Evolutionary conservation across 2,888 invertebrate species (phyloP).

Genomic region (Brachyptera risi): DNA sequence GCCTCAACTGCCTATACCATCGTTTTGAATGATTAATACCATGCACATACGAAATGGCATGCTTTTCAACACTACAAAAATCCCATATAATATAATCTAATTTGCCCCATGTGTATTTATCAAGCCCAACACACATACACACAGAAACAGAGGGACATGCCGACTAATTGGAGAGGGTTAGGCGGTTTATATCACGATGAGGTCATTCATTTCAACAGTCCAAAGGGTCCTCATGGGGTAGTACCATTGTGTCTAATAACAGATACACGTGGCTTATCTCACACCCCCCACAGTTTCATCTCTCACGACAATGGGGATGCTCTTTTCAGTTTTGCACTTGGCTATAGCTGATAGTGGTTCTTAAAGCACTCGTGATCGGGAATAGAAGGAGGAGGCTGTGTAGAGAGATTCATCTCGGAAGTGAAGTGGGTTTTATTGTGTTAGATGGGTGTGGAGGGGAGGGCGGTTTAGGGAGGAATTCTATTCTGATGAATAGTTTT

Average conservation of each 20-base stretch:
- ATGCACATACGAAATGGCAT: too few species aligned
- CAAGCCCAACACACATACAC: background rate
- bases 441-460: background rate
- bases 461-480: background rate
- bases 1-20: too few species aligned
- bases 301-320: slow-evolving; percentile 4
- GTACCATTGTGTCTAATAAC: slow-evolving; percentile 5
- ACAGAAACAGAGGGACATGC: background rate
- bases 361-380: background rate
- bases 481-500: background rate
- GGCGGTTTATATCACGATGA: slow-evolving; percentile 1
- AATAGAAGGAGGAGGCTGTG: background rate
- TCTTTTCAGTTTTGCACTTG: slow-evolving; percentile 10
- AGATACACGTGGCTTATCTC: slow-evolving; percentile 3
- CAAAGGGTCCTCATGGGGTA: slow-evolving; percentile 2
- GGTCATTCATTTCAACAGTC: slow-evolving; percentile 24
- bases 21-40: too few species aligned
- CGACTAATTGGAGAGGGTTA: slow-evolving; percentile 22
- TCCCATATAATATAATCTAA: too few species aligned
- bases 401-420: background rate
- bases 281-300: background rate
- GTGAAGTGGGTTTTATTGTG: background rate
- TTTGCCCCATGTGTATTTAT: too few species aligned
- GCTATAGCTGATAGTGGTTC: background rate
- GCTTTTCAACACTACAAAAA: too few species aligned